Evolutionary conservation across 2,113 vertebrate species (phyloP).

Genomic region (Lutjanus erythropterus): DNA sequence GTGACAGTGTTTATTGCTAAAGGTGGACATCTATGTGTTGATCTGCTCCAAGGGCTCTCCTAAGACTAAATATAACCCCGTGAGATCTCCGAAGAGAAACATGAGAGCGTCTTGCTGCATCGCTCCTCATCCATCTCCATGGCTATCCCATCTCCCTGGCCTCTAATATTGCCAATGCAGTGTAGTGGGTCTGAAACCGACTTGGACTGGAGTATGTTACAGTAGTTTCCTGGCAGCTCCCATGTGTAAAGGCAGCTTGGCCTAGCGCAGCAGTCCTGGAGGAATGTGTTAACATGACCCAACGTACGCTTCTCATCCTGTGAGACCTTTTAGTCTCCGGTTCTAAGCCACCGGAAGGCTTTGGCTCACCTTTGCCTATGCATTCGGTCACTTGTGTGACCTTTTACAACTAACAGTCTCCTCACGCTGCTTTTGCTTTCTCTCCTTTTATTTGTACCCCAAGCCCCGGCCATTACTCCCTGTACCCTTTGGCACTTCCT

Average conservation of each 20-base stretch:
- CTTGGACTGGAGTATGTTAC: slow-evolving; percentile 52
- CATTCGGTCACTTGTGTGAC: slow-evolving; percentile 58
- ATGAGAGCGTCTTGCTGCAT: slow-evolving; percentile 60
- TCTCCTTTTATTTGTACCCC: slow-evolving; percentile 50
- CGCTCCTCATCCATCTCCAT: slow-evolving; percentile 67
- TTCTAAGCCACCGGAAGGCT: slow-evolving; percentile 54
- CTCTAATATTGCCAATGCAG: slow-evolving; percentile 33
- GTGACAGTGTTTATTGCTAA: slow-evolving; percentile 76
- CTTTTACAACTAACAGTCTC: slow-evolving; percentile 56
- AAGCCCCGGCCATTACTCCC: slow-evolving; percentile 28
- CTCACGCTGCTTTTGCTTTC: slow-evolving; percentile 20
- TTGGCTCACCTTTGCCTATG: slow-evolving; percentile 57
- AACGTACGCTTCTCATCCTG: slow-evolving; percentile 48
- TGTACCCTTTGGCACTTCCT: slow-evolving; percentile 64
- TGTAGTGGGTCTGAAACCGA: slow-evolving; percentile 44
- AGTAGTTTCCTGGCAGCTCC: slow-evolving; percentile 74
- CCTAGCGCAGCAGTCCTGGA: slow-evolving; percentile 59
- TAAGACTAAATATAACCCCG: slow-evolving; percentile 78
- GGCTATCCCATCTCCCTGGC: slow-evolving; percentile 49
- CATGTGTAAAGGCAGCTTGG: slow-evolving; percentile 52
- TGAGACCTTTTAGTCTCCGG: slow-evolving; percentile 63
- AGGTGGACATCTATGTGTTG: slow-evolving; percentile 67
- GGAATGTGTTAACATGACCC: slow-evolving; percentile 79
- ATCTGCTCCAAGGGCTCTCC: slow-evolving; percentile 75
- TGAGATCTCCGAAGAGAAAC: slow-evolving; percentile 76